Evolutionary conservation across 2,888 invertebrate species (phyloP).

Genomic region (Drosophila affinis): DNA sequence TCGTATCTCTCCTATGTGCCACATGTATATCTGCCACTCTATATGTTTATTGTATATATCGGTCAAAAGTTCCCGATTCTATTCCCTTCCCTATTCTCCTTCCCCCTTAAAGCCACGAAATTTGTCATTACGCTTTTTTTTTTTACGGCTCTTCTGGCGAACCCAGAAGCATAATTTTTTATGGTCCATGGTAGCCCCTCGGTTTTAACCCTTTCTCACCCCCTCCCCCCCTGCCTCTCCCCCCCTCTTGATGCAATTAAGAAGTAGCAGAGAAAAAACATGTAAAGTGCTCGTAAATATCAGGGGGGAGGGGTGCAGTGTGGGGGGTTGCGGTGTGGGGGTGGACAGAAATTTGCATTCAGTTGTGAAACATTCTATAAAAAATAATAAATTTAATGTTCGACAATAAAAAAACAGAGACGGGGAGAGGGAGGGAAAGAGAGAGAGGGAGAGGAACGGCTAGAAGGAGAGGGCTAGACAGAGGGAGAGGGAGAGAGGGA

Average conservation of each 20-base stretch:
- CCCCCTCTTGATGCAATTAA: constrained; percentile 60
- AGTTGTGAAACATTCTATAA: constrained; percentile 79
- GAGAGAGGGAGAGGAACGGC: no score
- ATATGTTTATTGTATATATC: constrained; percentile 46
- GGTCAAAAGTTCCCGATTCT: constrained; percentile 68
- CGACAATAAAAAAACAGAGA: constrained; percentile 70
- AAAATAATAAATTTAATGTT: constrained; percentile 79
- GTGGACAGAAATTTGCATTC: constrained; percentile 70
- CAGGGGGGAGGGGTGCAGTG: not conserved
- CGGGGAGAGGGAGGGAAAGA: not conserved
- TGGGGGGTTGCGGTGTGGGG: not conserved
- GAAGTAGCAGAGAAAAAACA: constrained; percentile 30
- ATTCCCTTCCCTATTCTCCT: not conserved
- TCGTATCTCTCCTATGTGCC: no score
- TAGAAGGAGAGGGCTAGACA: not conserved
- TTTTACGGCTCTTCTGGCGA: constrained; percentile 66
- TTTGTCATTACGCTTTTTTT: constrained; percentile 65
- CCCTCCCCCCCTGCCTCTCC: not conserved
- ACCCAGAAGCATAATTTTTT: constrained; percentile 48
- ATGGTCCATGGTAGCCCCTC: constrained; percentile 41
- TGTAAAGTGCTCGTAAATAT: constrained; percentile 47
- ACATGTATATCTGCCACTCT: no score
- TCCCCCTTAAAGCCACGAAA: constrained; percentile 45
- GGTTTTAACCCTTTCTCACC: constrained; percentile 3
- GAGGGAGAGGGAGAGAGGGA: constrained; percentile 21